Evolutionary conservation across 2,888 invertebrate genomes (phyloP), one percentile per base, ranked within the genome.

Genomic region (Nemoura dubitans): DNA sequence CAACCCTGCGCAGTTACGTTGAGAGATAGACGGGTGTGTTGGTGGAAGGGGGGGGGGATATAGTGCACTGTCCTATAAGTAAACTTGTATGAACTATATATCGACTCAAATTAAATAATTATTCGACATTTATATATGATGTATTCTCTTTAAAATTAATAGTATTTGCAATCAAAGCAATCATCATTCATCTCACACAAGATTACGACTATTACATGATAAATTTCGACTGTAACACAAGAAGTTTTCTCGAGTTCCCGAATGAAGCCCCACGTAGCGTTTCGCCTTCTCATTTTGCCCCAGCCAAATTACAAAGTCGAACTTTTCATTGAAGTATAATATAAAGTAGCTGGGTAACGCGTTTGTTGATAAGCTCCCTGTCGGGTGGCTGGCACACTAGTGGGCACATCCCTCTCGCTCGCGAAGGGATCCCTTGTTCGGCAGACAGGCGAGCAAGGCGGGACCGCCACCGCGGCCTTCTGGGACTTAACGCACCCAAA

Each of bases 401-500:
- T 10, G 59, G 16, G 6, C 59, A 59, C 59, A 59, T 59, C 21
- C 14, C 59, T 7, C 21, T 59, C 59, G 16, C 59, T 59, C 59
- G 3, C 59, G n/a, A 59, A 1, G 59, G 16, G 36, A 10, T 36
- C 59, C 59, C 21, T 59, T 59, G 59, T 59, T 59, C 59, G 59
- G 59, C 21, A 59, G 59, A 59, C 59, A 59, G 14, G 81, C 81
- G 84, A 84, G 59, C 43, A 26, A 7, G 76, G n/a, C 83, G 7
- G 21, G 21, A 27, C 14, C 5, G 27, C 76, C 21, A 81, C 30
- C 30, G 29, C 30, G 81, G 28, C 26, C 84, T 84, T 29, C 28
- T 0, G 84, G 59, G 84, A 84, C 59, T 84, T 84, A 76, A 59
- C 84, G 84, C 84, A 59, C 84, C 59, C 84, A 27, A n/a, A 59